phyloP scores from a whole-genome alignment of 53 echinoderm and acorn worm species.

The Holothuria leucospilota region DNA sequence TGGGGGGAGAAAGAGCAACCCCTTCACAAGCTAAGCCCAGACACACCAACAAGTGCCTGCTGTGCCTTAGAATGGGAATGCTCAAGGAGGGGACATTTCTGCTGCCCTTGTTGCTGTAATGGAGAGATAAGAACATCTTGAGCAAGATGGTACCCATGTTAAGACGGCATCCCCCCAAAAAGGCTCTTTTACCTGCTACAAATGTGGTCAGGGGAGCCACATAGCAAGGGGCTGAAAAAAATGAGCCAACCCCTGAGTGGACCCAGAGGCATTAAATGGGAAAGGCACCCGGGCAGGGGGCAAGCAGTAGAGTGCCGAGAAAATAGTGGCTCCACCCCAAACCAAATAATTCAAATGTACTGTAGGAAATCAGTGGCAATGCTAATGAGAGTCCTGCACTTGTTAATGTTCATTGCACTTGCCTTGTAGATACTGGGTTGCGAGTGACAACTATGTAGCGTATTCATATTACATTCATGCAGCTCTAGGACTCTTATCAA shows the following conservation, averaged over 20 bases:
- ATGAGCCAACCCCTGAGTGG: not conserved
- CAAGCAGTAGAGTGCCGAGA: not conserved
- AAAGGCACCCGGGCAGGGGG: conserved; percentile 9
- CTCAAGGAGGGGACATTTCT: not conserved
- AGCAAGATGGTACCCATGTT: not conserved
- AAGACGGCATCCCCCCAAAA: not conserved
- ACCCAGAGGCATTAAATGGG: not conserved
- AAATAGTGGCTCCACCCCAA: not conserved
- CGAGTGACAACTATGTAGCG: not conserved
- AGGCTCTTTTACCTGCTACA: not conserved
- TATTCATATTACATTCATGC: too few relatives aligned
- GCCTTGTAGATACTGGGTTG: conserved; percentile 32
- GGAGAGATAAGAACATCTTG: not conserved
- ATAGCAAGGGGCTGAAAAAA: conserved; percentile 8
- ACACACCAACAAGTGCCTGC: not conserved
- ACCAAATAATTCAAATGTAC: not conserved
- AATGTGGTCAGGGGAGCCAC: not conserved
- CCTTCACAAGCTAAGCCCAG: not conserved
- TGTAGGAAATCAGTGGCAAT: not conserved
- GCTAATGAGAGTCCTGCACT: conserved; percentile 1
- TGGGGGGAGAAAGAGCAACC: not conserved
- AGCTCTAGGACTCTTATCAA: too few relatives aligned
- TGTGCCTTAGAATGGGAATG: too few relatives aligned
- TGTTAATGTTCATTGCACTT: not conserved
- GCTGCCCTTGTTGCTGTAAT: not conserved